Base-by-base conservation (phyloP, 2,888 invertebrate species). In the Coenonympha arcania region DNA sequence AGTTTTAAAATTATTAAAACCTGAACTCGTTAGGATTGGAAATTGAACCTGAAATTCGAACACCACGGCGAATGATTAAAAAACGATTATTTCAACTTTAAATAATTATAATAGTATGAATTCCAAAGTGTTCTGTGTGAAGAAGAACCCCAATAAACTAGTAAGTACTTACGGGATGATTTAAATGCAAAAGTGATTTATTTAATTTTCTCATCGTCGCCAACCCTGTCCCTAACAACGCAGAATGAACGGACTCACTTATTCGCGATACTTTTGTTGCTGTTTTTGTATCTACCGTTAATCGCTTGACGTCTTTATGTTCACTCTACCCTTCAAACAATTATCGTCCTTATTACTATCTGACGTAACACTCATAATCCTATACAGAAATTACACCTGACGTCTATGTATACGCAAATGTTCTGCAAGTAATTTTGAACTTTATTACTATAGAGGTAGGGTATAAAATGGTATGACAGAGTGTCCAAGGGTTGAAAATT, bases 301-400 rank as follows among this genome's bases (percentile, higher is more conserved):
- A 59, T 59, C 58, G 56, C 50, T 53, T 58, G 59, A 59, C 59
- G 58, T 59, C 59, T 59, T 59, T 58, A 58, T 59, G 52, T 50
- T 46, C 48, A 34, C 30, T 31, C 48, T 42, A 19, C 33, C 36
- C 34, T 33, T 28, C 44, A 50, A 11, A 37, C 51, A 20, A 56
- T 43, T 31, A 22, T 50, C 24, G 20, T 15, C 24, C 45, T 47
- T 58, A 55, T 16, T 4, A 3, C 3, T 5, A 5, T 8, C 4
- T 0, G 1, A 6, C 4, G 9, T 24, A 15, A 24, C 9, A 16
- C 15, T 39, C 13, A 39, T 24, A 39, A 15, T 39, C 24, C 22
- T 8, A 6, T 15, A 15, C 15, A 15, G 11, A 39, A 24, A 6
- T 22, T 55, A 56, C 55, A 53, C 47, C 51, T 56, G 59, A 58